phyloP scores from a whole-genome alignment of 1,140 invertebrate species.

The Chlorops oryzae region DNA sequence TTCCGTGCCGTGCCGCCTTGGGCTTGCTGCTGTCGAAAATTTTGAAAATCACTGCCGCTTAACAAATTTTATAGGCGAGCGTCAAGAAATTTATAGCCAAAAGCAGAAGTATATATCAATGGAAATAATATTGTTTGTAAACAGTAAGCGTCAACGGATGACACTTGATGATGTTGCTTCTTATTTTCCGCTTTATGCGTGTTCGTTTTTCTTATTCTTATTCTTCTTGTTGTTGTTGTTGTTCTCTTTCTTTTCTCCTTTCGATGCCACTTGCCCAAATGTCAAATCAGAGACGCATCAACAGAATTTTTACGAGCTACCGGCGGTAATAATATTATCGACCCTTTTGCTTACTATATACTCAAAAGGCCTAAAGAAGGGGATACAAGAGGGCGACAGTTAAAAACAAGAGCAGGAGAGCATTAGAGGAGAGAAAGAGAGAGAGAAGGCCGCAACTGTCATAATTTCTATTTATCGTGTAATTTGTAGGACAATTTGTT shows the following conservation, averaged over 20 bases:
- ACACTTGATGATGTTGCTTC: not conserved
- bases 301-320: slow-evolving; percentile 35
- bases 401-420: not conserved
- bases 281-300: slow-evolving; percentile 26
- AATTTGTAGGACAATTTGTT: slow-evolving; percentile 44
- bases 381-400: too few species aligned
- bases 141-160: slow-evolving; percentile 27
- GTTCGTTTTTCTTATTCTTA: not conserved
- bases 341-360: too few species aligned
- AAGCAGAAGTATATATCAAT: slow-evolving; percentile 34
- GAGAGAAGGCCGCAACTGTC: slow-evolving; percentile 22
- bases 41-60: slow-evolving; percentile 1
- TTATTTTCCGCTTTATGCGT: not conserved
- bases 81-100: not conserved
- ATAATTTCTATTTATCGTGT: slow-evolving; percentile 44
- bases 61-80: not conserved
- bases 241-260: not conserved
- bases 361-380: too few species aligned
- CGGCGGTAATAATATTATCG: not conserved
- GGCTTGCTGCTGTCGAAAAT: slow-evolving; percentile 14
- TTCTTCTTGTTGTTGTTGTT: not conserved
- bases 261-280: slow-evolving; percentile 29
- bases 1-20: too few species aligned
- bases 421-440: slow-evolving; percentile 3
- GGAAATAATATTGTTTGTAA: slow-evolving; percentile 41